Base-by-base conservation (phyloP, 2,888 invertebrate species). In the Chymomyza amoena region DNA sequence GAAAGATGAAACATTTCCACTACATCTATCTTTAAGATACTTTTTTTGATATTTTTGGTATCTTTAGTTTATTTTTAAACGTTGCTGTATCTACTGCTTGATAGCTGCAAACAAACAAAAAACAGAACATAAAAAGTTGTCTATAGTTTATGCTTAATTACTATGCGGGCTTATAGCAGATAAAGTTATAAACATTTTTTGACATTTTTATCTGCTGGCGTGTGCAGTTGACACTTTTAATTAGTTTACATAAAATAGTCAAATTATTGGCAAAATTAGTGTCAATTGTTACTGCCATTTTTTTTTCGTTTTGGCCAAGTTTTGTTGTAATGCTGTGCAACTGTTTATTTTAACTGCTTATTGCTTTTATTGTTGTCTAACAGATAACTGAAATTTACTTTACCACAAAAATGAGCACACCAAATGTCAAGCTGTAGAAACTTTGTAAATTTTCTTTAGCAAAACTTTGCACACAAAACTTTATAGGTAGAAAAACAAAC, bases 231-330 rank as follows among this genome's bases (percentile, higher is more conserved):
- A 69, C 79, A 62, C 77, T 87, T 84, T 89, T 87, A 88, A 84
- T 84, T 84, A 85, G 84, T 76, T 80, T 74, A 68, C 72, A 72
- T 75, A 78, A 78, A 68, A 73, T 80, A 70, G 73, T 4, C 76
- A 76, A 85, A 83, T 82, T 81, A 74, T 72, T 77, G 83, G 78
- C 86, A 87, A 85, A 89, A 85, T 85, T 87, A 85, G 75, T 81
- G 80, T 75, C 75, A 77, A 87, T 80, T 77, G 84, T 81, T 60
- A 18, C 9, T 57, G 57, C 2, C 10, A 20, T 66, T 51, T 50
- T 66, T 16, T 60, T 51, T 25, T 36, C 25, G n/a, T n/a, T n/a
- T n/a, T 25, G 25, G 25, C 7, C 66, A 20, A 63, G 20, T 45
- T 54, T 66, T 70, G 61, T 61, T 64, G 56, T 64, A 10, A 50